Percentiles rank a stretch among this genome's conserved stretches.
Conservation (phyloP, 2,888 invertebrate genomes). For the Tryphoninae sp. region DNA sequence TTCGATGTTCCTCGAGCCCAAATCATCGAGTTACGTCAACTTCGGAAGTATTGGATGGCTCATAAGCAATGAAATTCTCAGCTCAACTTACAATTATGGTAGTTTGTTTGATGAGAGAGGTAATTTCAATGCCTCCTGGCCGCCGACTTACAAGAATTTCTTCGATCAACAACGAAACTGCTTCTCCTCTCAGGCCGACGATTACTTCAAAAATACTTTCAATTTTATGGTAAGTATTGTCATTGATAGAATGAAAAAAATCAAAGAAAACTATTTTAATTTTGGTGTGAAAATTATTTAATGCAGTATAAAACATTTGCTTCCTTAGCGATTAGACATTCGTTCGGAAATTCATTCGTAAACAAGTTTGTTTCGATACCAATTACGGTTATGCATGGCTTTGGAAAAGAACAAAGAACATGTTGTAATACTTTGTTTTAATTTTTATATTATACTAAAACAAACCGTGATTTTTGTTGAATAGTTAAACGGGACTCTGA, state of each 20-base stretch:
- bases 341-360: too few relatives aligned
- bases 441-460: neutral
- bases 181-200: constrained; percentile 96
- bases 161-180: constrained; percentile 94
- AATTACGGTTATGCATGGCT: neutral
- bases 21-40: constrained; percentile 95
- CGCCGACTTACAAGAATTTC: constrained; percentile 89
- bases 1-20: constrained; percentile 94
- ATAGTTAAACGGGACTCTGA: constrained; percentile 87
- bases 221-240: constrained; percentile 85
- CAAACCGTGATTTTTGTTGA: constrained; percentile 57
- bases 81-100: constrained; percentile 93
- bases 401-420: neutral
- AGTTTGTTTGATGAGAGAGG: constrained; percentile 96
- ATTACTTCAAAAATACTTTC: constrained; percentile 91
- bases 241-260: too few relatives aligned
- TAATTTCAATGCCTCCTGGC: constrained; percentile 97
- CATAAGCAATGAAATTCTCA: constrained; percentile 96
- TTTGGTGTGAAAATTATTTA: too few relatives aligned
- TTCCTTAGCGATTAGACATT: too few relatives aligned
- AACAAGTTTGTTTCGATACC: too few relatives aligned
- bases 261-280: too few relatives aligned
- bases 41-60: constrained; percentile 96
- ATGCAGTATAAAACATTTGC: too few relatives aligned
- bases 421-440: neutral